phyloP scores from a whole-genome alignment of 1,140 invertebrate species.

The Geopemphigus sp. region DNA sequence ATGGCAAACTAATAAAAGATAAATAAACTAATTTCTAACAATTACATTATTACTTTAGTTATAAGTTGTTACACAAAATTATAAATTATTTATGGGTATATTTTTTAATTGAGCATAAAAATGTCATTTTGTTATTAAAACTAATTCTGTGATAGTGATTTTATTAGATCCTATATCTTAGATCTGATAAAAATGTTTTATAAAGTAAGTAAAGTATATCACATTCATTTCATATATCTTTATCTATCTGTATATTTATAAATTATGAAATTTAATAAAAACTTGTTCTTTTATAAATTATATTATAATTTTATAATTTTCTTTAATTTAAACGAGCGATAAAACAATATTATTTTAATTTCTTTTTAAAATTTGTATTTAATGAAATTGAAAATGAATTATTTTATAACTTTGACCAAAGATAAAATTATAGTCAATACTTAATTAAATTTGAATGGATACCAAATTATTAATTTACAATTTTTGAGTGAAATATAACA shows the following conservation, averaged over 20 bases:
- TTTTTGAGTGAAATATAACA: background rate
- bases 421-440: conserved; percentile 30
- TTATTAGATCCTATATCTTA: conserved; percentile 16
- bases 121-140: conserved; percentile 28
- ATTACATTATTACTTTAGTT: conserved; percentile 9
- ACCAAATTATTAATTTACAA: background rate
- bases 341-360: background rate
- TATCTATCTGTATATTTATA: background rate
- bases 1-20: conserved; percentile 1
- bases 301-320: conserved; percentile 5
- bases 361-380: background rate
- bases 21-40: conserved; percentile 20
- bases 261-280: conserved; percentile 26
- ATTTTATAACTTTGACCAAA: conserved; percentile 20
- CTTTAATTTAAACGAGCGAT: background rate
- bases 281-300: background rate
- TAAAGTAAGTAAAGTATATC: background rate
- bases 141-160: conserved; percentile 43
- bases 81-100: background rate
- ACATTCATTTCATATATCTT: background rate
- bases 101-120: conserved; percentile 12
- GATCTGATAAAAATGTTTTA: background rate
- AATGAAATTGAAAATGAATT: conserved; percentile 2
- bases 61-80: conserved; percentile 25
- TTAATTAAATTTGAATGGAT: conserved; percentile 7